Base-by-base conservation (phyloP, 1,140 invertebrate species). In the Ooceraea biroi region DNA sequence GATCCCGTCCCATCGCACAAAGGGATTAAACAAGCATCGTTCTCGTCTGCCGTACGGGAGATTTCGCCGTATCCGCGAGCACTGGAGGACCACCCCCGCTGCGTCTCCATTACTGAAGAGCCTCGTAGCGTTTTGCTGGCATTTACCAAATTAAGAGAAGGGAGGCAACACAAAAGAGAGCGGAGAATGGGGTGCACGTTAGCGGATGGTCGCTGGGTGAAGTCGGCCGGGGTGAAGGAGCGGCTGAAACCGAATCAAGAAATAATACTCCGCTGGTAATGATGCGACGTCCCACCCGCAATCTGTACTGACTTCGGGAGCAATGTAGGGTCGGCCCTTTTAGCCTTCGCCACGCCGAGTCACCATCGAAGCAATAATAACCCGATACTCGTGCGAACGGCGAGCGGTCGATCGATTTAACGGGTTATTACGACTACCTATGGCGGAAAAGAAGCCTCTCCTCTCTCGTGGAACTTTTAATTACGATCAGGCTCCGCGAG, bases 121-220 rank as follows among this genome's bases (percentile, higher is more conserved):
- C 50, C 74, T 84, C 83, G 85, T 87, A 89, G 82, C 90, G 88
- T 90, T 92, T 90, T 88, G 83, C 80, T 91, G 87, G 89, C 87
- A 92, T 92, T 92, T 91, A 91, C 87, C 82, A 92, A 92, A 92
- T 92, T 92, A 91, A 91, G 88, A 90, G 88, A 74, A 68, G 84
- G 82, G 84, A 84, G 77, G 68, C 73, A 58, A 12, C 76, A 91
- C 84, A 91, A 91, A 90, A 73, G 87, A 83, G 69, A 66, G 36
- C 65, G 27, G 66, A 52, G 48, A 55, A 25, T n/a, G 66, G 19
- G 48, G 63, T 52, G 76, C 44, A 85, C 85, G 87, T 86, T 80
- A 84, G 87, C 86, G 89, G 78, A 89, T 78, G 58, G 82, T 69
- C 71, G 73, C 30, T 48, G 68, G 63, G 46, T 48, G 58, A 36